Percentiles rank a stretch among this genome's conserved stretches.
phyloP scores from a whole-genome alignment of 1,140 invertebrate species.

The Ostrea denselamellosa region DNA sequence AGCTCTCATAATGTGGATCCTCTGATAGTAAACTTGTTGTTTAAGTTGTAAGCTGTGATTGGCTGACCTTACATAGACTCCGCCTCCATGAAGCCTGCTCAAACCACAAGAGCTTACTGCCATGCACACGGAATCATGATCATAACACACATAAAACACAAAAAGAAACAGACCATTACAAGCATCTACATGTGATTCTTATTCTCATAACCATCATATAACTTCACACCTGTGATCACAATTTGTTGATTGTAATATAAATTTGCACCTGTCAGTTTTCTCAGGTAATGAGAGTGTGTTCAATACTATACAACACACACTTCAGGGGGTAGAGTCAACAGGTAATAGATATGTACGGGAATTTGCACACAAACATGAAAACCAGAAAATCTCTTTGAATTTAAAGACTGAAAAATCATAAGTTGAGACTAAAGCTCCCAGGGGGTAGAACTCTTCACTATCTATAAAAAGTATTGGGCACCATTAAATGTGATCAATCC shows the following conservation, averaged over 20 bases:
- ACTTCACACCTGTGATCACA: not conserved
- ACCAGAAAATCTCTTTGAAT: constrained; percentile 26
- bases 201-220: not conserved
- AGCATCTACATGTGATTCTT: not conserved
- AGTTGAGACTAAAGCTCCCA: constrained; percentile 16
- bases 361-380: constrained; percentile 33
- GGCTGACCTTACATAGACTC: not conserved
- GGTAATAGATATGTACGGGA: constrained; percentile 32
- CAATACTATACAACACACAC: not conserved
- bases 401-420: constrained; percentile 26
- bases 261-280: constrained; percentile 33
- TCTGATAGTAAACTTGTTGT: not conserved
- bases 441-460: not conserved
- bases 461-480: constrained; percentile 12
- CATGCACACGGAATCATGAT: not conserved
- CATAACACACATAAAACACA: constrained; percentile 3
- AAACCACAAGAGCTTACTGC: not conserved
- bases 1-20: not conserved
- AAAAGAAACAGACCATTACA: not conserved
- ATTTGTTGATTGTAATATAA: constrained; percentile 1
- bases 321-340: constrained; percentile 19
- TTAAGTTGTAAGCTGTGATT: constrained; percentile 28
- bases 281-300: not conserved
- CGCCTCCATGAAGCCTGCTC: not conserved
- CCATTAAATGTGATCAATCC: constrained; percentile 26